Base-by-base conservation (phyloP, 2,888 invertebrate genomes). In the Limnephilus marmoratus region DNA sequence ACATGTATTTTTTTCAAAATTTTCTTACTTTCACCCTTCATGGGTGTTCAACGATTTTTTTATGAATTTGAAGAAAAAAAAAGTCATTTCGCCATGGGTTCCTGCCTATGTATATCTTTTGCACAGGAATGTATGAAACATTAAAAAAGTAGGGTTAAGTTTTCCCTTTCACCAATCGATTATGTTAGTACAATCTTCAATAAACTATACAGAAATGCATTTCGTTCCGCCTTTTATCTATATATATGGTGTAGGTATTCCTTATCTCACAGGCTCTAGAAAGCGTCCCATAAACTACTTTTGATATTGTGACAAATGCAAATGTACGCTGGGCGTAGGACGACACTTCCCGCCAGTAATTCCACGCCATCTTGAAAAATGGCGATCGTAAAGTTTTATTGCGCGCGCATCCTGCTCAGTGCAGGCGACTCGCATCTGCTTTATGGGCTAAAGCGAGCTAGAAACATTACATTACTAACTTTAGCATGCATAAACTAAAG, bases 321-420 rank as follows among this genome's bases (percentile, higher is more conserved):
- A 83, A 68, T 45, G 86, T 86, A 68, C 49, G 49, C 86, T 45
- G 87, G 87, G 68, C 87, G 68, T 68, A 68, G 87, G 68, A 53
- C 85, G 41, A n/a, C 29, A n/a, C 81, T 68, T 90, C 81, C 85
- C 85, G 81, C 81, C 90, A 80, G 85, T 81, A 81, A 34, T 34
- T 68, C 85, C 29, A n/a, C 85, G 90, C 92, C 92, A 90, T 92
- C 85, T 92, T 92, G 29, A 90, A 92, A 92, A 90, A 92, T 92
- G 92, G 92, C 90, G 91, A 87, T 92, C 92, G 92, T 92, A 86
- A 92, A 90, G 86, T 91, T 91, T 91, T 87, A 91, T 91, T 85
- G 81, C 53, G 91, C 86, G 86, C 86, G 91, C 91, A 87, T 91
- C 91, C 91, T 91, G 91, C 85, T 85, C 85, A 82, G 83, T 83